Conservation (phyloP, 2,888 invertebrate genomes). For the Callimorpha dominula region DNA sequence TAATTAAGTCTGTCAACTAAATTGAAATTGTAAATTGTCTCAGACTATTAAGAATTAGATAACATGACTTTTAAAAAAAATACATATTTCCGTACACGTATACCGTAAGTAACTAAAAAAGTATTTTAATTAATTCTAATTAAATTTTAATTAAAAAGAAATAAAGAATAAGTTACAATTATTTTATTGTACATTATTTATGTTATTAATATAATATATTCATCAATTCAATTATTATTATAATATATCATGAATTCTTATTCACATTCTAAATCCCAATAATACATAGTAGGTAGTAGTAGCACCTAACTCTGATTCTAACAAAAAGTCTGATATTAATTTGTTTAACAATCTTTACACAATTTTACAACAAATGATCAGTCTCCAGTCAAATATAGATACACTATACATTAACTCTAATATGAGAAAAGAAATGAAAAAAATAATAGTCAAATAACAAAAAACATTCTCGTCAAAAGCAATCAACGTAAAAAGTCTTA, state of each 20-base stretch:
- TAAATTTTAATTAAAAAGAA: no score
- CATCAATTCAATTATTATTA: neutral
- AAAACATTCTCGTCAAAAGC: neutral
- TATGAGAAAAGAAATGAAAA: neutral
- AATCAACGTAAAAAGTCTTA: neutral
- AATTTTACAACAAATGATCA: neutral
- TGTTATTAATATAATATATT: no score
- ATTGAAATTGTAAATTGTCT: constrained; percentile 24
- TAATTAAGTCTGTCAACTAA: constrained; percentile 13
- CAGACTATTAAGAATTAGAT: constrained; percentile 3
- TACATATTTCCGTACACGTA: neutral
- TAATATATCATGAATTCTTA: neutral
- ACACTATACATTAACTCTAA: neutral
- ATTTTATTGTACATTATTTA: neutral
- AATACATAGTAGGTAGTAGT: no score
- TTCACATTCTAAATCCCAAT: no score
- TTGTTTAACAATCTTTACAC: neutral
- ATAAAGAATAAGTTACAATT: neutral
- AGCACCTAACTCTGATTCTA: neutral
- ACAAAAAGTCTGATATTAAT: neutral
- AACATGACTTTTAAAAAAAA: constrained; percentile 1
- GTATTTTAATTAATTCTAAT: no score
- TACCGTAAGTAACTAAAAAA: no score
- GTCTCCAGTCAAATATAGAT: neutral
- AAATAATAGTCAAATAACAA: neutral